Conservation (phyloP, 2,113 vertebrate species). For the Myrmecophaga tridactyla region DNA sequence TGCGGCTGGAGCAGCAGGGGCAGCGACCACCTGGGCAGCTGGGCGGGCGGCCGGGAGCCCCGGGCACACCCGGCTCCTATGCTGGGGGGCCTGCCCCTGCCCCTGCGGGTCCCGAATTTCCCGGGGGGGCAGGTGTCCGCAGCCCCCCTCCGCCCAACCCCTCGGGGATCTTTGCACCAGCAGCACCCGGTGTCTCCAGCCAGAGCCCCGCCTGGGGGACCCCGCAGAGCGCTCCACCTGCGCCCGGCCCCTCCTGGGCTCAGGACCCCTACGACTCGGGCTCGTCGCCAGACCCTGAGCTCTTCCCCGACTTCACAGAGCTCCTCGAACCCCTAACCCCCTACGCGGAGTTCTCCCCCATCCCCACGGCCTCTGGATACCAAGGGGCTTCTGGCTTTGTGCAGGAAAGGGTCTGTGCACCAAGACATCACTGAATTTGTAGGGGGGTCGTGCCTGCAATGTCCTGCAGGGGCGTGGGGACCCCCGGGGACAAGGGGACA, state of each 20-base stretch:
- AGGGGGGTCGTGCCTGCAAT: background rate
- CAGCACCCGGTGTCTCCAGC: accelerated
- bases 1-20: background rate
- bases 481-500: background rate
- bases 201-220: accelerated
- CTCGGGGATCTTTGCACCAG: accelerated
- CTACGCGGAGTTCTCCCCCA: accelerated
- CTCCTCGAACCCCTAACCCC: background rate
- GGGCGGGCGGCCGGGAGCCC: background rate
- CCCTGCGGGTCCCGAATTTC: background rate
- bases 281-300: accelerated
- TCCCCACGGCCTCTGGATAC: accelerated
- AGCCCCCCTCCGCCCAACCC: background rate
- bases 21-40: background rate
- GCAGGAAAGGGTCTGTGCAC: background rate
- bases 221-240: accelerated
- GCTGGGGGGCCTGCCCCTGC: background rate
- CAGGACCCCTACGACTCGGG: accelerated
- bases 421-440: accelerated
- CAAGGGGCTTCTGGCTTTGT: accelerated
- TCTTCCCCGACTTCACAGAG: no score
- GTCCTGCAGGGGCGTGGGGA: accelerated
- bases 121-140: no score
- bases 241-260: accelerated
- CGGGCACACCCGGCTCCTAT: accelerated